Evolutionary conservation across 2,797 vertebrate species (phyloP), one percentile per base, ranked within the genome.

Genomic region (Lepidocolaptes lacrymiger): DNA sequence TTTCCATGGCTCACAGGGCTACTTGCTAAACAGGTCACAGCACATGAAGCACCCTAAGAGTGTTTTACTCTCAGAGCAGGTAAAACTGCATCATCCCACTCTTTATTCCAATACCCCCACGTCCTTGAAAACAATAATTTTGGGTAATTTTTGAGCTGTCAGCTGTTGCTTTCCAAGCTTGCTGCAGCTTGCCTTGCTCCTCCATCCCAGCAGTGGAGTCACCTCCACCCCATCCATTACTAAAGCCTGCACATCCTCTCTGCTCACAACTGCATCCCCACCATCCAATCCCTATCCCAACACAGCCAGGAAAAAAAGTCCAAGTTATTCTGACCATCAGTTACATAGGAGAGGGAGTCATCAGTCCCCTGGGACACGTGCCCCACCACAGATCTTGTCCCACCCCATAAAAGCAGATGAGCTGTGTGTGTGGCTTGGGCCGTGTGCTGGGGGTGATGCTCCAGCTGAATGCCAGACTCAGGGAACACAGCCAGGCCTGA

Each of bases 331-430:
- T 56, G 56, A 23, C 81, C 67, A 78, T 81, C 89, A 44, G 66
- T 64, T 74, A 77, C 7, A 1, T n/a, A 36, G 81, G 85, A 78
- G 67, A 55, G 85, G 76, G 89, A 69, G 56, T 51, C 77, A 86
- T 55, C 93, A 4, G 85, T 89, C 89, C 82, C 76, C 75, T 28
- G 79, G 24, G 55, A 34, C 74, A 54, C 2, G 7, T 22, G 58
- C 48, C 34, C 48, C 55, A 73, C 66, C 72, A 36, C 66, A 49
- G 39, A 44, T 74, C 93, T 73, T 73, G 43, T 44, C 85, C 80
- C 81, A 77, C 34, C 81, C 68, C 81, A 49, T 74, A 78, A 74
- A 73, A 89, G 72, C 81, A 86, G 89, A 64, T 39, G 81, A 89
- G 72, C 72, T 30, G 9, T 30, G 80, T 28, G 55, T 24, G 44